Evolutionary conservation across 2,113 vertebrate genomes (phyloP), one percentile per base, ranked within the genome.

Genomic region (Antennarius striatus): DNA sequence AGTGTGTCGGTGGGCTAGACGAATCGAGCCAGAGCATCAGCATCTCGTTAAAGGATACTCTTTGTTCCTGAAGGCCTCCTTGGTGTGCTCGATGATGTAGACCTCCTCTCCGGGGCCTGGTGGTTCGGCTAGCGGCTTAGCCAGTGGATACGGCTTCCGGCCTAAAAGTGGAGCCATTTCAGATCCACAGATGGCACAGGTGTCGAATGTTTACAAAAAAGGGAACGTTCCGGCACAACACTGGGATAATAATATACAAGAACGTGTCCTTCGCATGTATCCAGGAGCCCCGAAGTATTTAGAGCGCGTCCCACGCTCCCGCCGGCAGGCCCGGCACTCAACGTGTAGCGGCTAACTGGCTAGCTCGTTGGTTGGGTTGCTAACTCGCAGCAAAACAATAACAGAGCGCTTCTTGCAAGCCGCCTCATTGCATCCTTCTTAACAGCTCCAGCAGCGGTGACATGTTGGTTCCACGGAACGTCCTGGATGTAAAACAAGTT

Each of bases 41-140:
- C 82, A 78, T 70, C 68, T 61, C 46, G 66, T 32, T 58, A 29
- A 93, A 92, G 95, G 96, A 97, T 98, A 98, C 96, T 98, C 96
- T 93, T 95, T 96, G 88, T 94, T 96, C 92, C 92, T 95, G 94
- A 97, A 97, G 93, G 95, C 95, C 94, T 98, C 96, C 85, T 95
- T 94, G 78, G 92, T 95, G 94, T 97, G 97, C 68, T 95, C 91
- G 87, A 98, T 93, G 86, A 93, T 93, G 93, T 92, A 96, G 73
- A 95, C 92, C 77, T 94, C 92, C 75, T 96, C 95, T 56, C 89
- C 94, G 53, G 86, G 89, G 90, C 94, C 95, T 75, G 93, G 92
- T 64, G 91, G 86, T 83, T 94, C 93, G 46, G 94, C 92, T 76
- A 94, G 89, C 74, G 96, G 93, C 86, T 96, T 98, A 73, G 90